phyloP scores from a whole-genome alignment of 2,113 vertebrate genomes.

The Aspiorhynchus laticeps region DNA sequence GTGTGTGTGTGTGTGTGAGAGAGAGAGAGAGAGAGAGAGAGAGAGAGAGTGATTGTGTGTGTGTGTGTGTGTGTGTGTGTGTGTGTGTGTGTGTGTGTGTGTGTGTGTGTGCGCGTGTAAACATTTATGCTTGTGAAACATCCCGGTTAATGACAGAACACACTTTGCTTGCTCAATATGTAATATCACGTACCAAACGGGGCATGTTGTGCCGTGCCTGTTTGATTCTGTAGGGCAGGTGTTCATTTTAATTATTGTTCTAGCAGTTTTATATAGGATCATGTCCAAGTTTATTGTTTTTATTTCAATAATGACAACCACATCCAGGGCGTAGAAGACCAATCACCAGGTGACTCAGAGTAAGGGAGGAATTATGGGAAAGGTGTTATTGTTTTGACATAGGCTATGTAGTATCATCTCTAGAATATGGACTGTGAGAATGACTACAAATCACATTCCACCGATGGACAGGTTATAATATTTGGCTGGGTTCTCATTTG shows the following conservation, averaged over 20 bases:
- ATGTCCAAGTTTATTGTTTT: not conserved
- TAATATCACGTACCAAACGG: not conserved
- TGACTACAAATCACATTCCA: not conserved
- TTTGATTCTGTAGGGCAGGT: not conserved
- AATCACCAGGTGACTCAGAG: not conserved
- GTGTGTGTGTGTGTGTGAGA: too few relatives aligned
- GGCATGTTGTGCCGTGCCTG: conserved; percentile 13
- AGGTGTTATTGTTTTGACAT: not conserved
- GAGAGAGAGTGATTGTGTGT: too few relatives aligned
- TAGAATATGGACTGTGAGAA: not conserved
- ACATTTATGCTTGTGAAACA: not conserved
- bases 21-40: too few relatives aligned
- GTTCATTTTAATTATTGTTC: not conserved
- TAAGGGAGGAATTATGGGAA: not conserved
- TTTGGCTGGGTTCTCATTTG: not conserved
- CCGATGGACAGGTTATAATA: not conserved
- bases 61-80: too few relatives aligned
- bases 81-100: too few relatives aligned
- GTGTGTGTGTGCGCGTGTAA: not conserved
- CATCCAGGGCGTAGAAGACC: not conserved
- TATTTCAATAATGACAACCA: not conserved
- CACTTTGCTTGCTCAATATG: not conserved
- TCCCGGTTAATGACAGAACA: not conserved
- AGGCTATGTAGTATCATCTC: not conserved
- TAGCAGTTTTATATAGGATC: not conserved